Evolutionary conservation across 2,113 vertebrate genomes (phyloP).

Genomic region (Colistium nudipinnis): DNA sequence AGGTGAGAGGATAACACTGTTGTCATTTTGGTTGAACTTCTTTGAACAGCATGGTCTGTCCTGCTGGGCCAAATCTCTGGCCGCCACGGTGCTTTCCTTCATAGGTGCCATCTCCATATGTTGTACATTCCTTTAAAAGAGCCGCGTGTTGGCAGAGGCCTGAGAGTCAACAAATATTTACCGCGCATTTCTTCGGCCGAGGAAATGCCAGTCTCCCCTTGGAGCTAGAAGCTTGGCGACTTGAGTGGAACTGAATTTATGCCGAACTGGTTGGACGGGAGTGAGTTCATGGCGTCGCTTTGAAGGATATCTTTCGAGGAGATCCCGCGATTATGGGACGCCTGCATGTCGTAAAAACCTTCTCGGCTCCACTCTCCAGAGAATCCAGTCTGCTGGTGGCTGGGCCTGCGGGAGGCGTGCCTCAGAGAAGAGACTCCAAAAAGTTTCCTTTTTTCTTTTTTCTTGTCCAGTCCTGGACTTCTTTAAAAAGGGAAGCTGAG

Average conservation of each 20-base stretch:
- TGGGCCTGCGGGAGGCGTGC: conserved; percentile 27
- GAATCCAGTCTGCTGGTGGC: conserved; percentile 37
- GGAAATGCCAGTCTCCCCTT: too few relatives aligned
- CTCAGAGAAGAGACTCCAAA: conserved; percentile 30
- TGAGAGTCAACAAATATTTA: too few relatives aligned
- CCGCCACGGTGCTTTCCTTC: neutral
- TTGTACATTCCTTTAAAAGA: neutral
- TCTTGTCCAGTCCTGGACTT: conserved; percentile 67
- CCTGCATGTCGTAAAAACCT: conserved; percentile 17
- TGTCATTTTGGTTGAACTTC: neutral
- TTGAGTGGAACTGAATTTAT: neutral
- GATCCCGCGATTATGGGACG: conserved; percentile 12
- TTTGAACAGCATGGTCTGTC: neutral
- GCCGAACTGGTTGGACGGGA: conserved; percentile 11
- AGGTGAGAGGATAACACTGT: neutral
- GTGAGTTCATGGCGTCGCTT: conserved; percentile 40
- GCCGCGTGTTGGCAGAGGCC: neutral
- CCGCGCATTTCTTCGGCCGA: too few relatives aligned
- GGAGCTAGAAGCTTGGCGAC: neutral
- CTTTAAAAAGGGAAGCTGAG: conserved; percentile 67
- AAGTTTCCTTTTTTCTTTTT: conserved; percentile 45
- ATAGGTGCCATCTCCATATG: neutral
- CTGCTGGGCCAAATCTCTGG: too few relatives aligned
- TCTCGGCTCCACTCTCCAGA: conserved; percentile 31
- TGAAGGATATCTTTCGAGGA: conserved; percentile 35